A percentile compares a stretch with the other conserved stretches of the same genome.
Conservation (phyloP, 2,113 vertebrate genomes). For the Patagioenas fasciata region DNA sequence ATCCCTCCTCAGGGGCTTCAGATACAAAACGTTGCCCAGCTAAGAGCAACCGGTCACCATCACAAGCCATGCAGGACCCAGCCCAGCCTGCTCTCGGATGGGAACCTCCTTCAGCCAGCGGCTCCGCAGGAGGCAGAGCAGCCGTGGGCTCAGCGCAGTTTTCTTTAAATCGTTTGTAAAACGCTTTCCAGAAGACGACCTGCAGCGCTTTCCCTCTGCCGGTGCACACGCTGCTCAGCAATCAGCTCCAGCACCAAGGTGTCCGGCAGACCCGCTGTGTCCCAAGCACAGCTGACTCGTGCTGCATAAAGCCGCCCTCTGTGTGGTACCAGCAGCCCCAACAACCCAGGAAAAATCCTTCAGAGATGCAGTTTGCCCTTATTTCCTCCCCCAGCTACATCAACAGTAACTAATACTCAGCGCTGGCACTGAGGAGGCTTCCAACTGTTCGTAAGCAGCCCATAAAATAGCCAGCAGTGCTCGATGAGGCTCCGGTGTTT, state of each 20-base stretch:
- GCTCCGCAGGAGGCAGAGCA: neutral
- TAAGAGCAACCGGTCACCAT: neutral
- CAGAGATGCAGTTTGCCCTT: neutral
- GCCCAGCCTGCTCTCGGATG: neutral
- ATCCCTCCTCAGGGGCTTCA: neutral
- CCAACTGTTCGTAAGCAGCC: neutral
- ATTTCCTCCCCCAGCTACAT: neutral
- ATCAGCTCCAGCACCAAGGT: neutral
- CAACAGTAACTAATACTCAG: neutral
- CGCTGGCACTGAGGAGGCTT: neutral
- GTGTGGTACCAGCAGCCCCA: neutral
- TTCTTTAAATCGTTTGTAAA: neutral
- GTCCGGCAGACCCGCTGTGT: neutral
- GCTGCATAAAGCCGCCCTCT: neutral
- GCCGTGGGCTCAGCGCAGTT: neutral
- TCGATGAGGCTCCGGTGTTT: neutral
- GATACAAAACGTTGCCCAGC: neutral
- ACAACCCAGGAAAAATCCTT: neutral
- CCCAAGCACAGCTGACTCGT: neutral
- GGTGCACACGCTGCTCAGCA: neutral
- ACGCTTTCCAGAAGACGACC: neutral
- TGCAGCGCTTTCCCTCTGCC: neutral
- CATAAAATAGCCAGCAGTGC: neutral
- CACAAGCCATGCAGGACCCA: neutral
- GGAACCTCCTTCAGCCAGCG: neutral